phyloP scores from a whole-genome alignment of 2,888 invertebrate genomes.

The Tortricodes alternella region DNA sequence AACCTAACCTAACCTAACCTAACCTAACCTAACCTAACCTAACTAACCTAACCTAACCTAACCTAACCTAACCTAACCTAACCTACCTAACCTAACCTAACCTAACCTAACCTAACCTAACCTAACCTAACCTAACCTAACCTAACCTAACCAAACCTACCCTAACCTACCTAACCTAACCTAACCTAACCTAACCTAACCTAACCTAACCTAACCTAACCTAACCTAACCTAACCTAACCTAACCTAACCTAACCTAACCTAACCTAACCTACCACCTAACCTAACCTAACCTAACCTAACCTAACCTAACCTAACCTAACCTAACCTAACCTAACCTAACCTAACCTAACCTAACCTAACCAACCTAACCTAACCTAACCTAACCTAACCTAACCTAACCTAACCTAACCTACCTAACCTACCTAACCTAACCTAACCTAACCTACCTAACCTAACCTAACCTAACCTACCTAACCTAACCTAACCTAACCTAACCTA shows the following conservation, averaged over 20 bases:
- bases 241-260: constrained; percentile 29
- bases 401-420: constrained; percentile 23
- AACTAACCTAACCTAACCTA: no score
- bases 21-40: no score
- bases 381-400: constrained; percentile 26
- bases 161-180: constrained; percentile 28
- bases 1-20: no score
- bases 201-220: constrained; percentile 27
- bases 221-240: constrained; percentile 29
- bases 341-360: constrained; percentile 29
- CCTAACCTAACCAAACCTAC: no score
- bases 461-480: constrained; percentile 12
- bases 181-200: constrained; percentile 30
- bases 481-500: constrained; percentile 16
- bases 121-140: no score
- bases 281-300: constrained; percentile 28
- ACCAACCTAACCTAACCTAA: constrained; percentile 24
- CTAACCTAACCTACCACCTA: constrained; percentile 29
- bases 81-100: no score
- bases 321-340: constrained; percentile 28
- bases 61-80: no score
- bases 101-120: no score
- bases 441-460: constrained; percentile 15
- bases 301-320: constrained; percentile 28
- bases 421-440: constrained; percentile 23